Conservation (phyloP, 2,797 vertebrate genomes). For the Linurgus olivaceus region DNA sequence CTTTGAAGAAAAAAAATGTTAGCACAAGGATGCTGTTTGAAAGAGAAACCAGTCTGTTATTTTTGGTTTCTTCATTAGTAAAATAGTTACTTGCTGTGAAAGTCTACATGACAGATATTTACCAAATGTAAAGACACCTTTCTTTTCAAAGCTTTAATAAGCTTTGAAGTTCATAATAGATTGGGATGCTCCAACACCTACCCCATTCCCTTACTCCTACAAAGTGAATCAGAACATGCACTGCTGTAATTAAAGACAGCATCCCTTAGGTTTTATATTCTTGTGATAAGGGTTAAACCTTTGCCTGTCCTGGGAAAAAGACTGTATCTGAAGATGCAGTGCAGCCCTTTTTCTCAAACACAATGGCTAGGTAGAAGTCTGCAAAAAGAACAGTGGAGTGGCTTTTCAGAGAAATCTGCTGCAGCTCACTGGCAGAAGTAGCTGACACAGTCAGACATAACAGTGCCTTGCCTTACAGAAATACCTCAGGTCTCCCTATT, state of each 20-base stretch:
- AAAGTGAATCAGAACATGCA: background rate
- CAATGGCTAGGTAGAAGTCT: background rate
- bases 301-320: background rate
- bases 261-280: background rate
- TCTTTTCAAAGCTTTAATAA: background rate
- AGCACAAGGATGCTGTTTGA: background rate
- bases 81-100: background rate
- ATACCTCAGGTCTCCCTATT: background rate
- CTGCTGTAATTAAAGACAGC: background rate
- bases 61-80: background rate
- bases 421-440: background rate
- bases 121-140: background rate
- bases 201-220: background rate
- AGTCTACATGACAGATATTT: background rate
- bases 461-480: background rate
- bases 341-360: background rate
- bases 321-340: background rate
- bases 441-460: background rate
- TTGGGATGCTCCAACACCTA: background rate
- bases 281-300: background rate
- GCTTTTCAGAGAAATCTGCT: background rate
- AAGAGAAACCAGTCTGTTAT: background rate
- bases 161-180: background rate
- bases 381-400: background rate
- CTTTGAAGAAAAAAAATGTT: slow-evolving; percentile 30